A percentile compares a stretch with the other conserved stretches of the same genome.
These are phyloP conservation scores for Petaurus breviceps DNA, from an alignment of 2,113 vertebrate species.

Conservation along the genomic window DNA sequence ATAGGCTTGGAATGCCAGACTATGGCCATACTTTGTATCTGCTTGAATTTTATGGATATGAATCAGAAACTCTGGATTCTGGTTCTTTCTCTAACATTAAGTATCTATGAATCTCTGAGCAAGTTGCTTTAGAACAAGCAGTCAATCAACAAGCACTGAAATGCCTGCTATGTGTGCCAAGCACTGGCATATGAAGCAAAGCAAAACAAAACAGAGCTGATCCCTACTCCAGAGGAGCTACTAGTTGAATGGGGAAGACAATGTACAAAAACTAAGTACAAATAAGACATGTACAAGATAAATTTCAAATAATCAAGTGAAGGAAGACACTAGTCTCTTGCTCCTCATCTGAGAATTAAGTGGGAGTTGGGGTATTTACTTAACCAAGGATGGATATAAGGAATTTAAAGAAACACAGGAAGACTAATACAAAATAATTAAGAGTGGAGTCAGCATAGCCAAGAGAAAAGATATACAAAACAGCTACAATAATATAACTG, in stretches of 20 bases:
- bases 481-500: background rate
- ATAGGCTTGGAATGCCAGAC: background rate
- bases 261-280: background rate
- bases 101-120: background rate
- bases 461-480: background rate
- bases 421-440: background rate
- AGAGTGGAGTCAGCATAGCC: background rate
- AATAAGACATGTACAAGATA: background rate
- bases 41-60: background rate
- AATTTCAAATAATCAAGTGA: background rate
- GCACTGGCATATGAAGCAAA: background rate
- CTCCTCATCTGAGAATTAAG: background rate
- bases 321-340: background rate
- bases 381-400: background rate
- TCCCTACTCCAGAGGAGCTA: background rate
- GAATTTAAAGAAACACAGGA: background rate
- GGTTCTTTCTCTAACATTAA: background rate
- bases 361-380: background rate
- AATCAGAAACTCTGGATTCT: background rate
- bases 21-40: background rate
- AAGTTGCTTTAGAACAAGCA: background rate
- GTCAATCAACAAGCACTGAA: background rate
- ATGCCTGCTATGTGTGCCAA: background rate
- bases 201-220: background rate
- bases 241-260: background rate